These are phyloP conservation scores for Coluber constrictor DNA, from an alignment of 2,797 vertebrate genomes.

Conservation along the genomic window DNA sequence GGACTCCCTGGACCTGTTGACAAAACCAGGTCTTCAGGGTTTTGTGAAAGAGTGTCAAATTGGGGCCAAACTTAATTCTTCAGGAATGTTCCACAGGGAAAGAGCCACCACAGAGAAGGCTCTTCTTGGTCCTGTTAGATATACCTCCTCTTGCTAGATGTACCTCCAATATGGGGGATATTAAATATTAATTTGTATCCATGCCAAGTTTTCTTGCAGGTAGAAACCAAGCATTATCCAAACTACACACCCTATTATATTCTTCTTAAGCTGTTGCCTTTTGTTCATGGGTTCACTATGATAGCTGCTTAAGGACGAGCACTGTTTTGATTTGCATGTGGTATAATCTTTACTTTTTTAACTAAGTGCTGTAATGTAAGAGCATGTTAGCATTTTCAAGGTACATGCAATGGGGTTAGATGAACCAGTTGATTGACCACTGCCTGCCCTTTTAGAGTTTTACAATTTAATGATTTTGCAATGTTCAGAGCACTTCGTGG, in stretches of 20 bases:
- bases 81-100: background rate
- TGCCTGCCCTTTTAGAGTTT: background rate
- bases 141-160: background rate
- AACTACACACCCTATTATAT: background rate
- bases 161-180: background rate
- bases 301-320: background rate
- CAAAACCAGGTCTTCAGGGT: background rate
- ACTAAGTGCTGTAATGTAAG: background rate
- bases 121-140: background rate
- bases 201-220: background rate
- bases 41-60: background rate
- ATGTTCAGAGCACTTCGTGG: background rate
- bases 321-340: background rate
- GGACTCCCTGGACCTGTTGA: background rate
- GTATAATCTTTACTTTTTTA: background rate
- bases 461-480: background rate
- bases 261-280: background rate
- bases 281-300: background rate
- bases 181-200: background rate
- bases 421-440: background rate
- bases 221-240: background rate
- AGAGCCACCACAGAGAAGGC: background rate
- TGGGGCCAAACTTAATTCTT: background rate
- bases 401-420: background rate
- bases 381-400: background rate